Evolutionary conservation across 2,797 vertebrate species (phyloP).

Genomic region (Pampus argenteus): DNA sequence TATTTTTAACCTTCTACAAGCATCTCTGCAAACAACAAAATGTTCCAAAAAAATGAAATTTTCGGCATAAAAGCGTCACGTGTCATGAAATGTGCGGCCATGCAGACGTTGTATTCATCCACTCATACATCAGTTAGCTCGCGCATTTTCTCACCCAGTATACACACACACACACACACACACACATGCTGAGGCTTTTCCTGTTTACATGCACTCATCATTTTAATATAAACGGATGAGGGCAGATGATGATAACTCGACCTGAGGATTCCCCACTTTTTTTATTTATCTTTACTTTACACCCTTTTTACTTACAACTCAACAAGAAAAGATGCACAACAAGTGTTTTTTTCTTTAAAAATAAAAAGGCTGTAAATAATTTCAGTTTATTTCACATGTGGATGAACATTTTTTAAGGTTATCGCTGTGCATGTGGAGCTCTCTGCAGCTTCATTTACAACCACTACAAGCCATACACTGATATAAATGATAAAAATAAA

Average conservation of each 20-base stretch:
- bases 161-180: not conserved
- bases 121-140: not conserved
- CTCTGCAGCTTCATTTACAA: not conserved
- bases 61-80: not conserved
- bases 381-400: too few species aligned
- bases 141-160: not conserved
- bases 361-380: too few species aligned
- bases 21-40: not conserved
- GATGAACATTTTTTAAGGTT: not conserved
- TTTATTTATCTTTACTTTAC: not conserved
- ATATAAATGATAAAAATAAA: constrained; percentile 34
- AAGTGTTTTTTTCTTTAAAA: not conserved
- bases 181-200: not conserved
- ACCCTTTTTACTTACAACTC: not conserved
- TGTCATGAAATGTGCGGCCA: not conserved
- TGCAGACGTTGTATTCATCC: not conserved
- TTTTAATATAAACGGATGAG: not conserved
- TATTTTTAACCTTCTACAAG: not conserved
- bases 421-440: not conserved
- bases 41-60: not conserved
- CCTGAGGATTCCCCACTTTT: not conserved
- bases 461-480: not conserved
- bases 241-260: not conserved
- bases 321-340: not conserved
- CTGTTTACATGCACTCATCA: constrained; percentile 20